phyloP scores from a whole-genome alignment of 2,797 vertebrate species.

The Euphonia xanthogaster region DNA sequence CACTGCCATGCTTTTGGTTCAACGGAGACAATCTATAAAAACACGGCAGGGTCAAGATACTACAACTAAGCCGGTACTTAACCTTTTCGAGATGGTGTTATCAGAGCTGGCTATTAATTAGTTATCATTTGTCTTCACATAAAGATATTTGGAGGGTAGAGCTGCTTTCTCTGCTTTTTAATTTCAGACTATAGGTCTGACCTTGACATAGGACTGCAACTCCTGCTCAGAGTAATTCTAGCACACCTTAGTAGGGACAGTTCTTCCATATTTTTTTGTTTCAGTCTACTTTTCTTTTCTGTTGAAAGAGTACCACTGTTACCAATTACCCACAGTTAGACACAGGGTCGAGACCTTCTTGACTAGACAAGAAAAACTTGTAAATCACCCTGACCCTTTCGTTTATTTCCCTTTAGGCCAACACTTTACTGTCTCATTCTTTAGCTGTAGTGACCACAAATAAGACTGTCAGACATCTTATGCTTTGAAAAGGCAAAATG shows the following conservation, averaged over 20 bases:
- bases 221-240: not conserved
- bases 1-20: not conserved
- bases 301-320: not conserved
- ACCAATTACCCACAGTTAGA: not conserved
- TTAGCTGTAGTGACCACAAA: not conserved
- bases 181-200: not conserved
- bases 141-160: not conserved
- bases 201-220: not conserved
- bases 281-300: not conserved
- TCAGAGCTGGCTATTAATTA: not conserved
- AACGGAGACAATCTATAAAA: not conserved
- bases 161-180: not conserved
- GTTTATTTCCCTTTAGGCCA: not conserved
- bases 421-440: not conserved
- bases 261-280: not conserved
- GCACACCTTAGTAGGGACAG: not conserved
- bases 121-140: not conserved
- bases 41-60: not conserved
- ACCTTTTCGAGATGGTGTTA: not conserved
- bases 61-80: not conserved
- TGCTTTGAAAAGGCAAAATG: not conserved
- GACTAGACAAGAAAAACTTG: not conserved
- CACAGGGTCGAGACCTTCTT: not conserved
- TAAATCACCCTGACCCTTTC: not conserved
- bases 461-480: not conserved